Conservation (phyloP, 1,140 invertebrate genomes). For the Fopius arisanus region DNA sequence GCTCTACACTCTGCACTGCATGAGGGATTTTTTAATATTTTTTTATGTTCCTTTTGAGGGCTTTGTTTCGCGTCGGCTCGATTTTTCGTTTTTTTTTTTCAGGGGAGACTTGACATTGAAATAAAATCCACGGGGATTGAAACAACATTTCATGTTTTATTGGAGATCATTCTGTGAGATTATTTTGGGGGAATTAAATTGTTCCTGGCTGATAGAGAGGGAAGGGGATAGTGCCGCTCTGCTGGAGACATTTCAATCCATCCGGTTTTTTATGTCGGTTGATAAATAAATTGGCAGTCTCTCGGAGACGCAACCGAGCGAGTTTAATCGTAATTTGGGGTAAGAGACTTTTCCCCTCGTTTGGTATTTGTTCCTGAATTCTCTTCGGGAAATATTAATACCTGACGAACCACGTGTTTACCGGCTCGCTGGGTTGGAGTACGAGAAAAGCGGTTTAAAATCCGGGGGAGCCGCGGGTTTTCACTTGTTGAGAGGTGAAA, state of each 20-base stretch:
- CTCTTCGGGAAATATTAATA: constrained; percentile 33
- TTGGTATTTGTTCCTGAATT: background rate
- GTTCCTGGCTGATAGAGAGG: background rate
- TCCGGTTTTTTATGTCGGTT: background rate
- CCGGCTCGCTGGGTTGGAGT: background rate
- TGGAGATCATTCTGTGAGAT: background rate
- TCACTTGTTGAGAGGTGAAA: background rate
- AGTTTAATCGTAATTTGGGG: constrained; percentile 36
- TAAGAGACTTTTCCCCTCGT: background rate
- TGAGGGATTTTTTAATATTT: background rate
- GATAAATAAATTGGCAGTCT: background rate
- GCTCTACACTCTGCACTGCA: constrained; percentile 7
- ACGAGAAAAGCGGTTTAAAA: background rate
- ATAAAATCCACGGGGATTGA: background rate
- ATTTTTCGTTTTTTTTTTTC: background rate
- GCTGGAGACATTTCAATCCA: background rate
- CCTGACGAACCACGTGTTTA: constrained; percentile 19
- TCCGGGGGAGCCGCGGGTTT: background rate
- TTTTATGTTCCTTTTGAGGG: background rate
- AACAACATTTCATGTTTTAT: background rate
- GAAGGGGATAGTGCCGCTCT: background rate
- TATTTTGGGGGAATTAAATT: background rate
- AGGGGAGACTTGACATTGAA: background rate
- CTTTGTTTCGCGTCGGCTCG: background rate
- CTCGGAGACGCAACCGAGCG: background rate